phyloP scores from a whole-genome alignment of 2,113 vertebrate species.

The Prunella himalayana region DNA sequence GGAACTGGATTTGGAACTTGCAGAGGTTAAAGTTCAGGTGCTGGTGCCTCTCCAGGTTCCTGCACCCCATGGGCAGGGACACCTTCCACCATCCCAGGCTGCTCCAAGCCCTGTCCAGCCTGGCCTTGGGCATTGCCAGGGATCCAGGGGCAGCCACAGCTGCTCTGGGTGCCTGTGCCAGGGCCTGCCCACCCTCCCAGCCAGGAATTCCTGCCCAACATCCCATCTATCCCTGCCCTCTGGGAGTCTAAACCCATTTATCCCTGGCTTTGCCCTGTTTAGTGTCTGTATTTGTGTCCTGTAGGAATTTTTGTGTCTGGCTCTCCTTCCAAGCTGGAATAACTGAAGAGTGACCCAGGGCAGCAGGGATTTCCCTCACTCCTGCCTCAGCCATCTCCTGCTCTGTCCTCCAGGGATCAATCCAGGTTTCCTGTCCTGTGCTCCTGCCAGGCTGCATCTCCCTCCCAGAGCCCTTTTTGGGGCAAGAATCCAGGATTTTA shows the following conservation, averaged over 20 bases:
- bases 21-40: not conserved
- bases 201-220: not conserved
- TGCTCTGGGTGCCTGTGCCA: not conserved
- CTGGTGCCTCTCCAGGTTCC: not conserved
- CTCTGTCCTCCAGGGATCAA: not conserved
- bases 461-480: not conserved
- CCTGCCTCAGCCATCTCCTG: not conserved
- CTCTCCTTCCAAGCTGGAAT: not conserved
- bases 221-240: not conserved
- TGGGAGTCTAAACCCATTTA: not conserved
- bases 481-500: not conserved
- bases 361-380: not conserved
- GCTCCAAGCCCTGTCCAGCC: accelerated
- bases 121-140: not conserved
- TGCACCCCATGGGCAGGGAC: not conserved
- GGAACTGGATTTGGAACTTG: not conserved
- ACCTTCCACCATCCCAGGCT: accelerated
- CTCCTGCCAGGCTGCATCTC: not conserved
- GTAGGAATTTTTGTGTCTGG: not conserved
- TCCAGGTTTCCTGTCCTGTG: not conserved
- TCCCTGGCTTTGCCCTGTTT: not conserved
- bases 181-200: not conserved
- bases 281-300: not conserved
- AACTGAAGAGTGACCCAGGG: not conserved
- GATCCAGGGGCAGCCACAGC: not conserved